Percentiles rank a stretch among this genome's conserved stretches.
These are phyloP conservation scores for Rhinichthys klamathensis DNA, from an alignment of 2,113 vertebrate species.

Conservation along the genomic window DNA sequence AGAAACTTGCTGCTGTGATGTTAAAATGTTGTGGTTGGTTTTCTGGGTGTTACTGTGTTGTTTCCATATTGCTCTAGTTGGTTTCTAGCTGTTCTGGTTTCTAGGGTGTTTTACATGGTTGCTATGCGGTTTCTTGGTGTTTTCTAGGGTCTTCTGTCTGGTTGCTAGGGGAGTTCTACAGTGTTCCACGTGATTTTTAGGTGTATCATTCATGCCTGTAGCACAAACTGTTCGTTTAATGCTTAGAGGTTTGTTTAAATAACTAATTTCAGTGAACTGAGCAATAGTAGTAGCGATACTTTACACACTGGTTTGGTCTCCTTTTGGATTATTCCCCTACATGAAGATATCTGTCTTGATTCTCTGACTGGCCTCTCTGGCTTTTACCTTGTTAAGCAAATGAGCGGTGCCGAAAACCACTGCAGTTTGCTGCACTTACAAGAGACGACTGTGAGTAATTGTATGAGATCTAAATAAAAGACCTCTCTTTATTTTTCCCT, in stretches of 20 bases:
- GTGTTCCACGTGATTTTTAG: background rate
- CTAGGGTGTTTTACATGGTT: no score
- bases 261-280: background rate
- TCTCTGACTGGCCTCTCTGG: slow-evolving; percentile 52
- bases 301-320: slow-evolving; percentile 11
- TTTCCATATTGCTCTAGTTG: no score
- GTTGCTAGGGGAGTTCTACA: background rate
- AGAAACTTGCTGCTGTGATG: no score
- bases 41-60: background rate
- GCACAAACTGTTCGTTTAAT: background rate
- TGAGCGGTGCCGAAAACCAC: slow-evolving; percentile 79
- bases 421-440: slow-evolving; percentile 72
- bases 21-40: background rate
- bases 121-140: background rate
- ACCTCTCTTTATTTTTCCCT: slow-evolving; percentile 67
- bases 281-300: background rate
- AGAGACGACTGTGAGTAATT: slow-evolving; percentile 76
- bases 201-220: background rate
- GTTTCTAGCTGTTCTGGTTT: no score
- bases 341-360: slow-evolving; percentile 35
- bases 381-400: slow-evolving; percentile 76
- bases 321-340: background rate
- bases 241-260: background rate
- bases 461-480: slow-evolving; percentile 71
- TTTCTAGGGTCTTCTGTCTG: background rate